Evolutionary conservation across 2,888 invertebrate genomes (phyloP).

Genomic region (Drosophila longiperda): DNA sequence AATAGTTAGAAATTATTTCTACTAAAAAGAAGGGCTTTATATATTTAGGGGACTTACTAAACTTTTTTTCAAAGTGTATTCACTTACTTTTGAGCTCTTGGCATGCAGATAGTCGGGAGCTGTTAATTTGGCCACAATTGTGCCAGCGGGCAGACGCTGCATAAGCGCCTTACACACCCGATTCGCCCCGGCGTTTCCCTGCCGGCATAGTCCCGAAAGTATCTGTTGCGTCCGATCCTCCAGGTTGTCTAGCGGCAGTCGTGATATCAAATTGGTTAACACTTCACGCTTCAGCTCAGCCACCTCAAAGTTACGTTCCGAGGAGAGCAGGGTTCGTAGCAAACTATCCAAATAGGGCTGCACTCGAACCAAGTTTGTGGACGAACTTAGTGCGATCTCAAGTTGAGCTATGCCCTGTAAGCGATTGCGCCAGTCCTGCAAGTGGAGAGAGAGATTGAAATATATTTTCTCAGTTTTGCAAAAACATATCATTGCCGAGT

Average conservation of each 20-base stretch:
- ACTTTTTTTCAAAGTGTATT: not conserved
- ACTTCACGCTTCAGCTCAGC: conserved; percentile 84
- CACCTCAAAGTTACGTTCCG: conserved; percentile 86
- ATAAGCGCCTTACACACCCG: conserved; percentile 85
- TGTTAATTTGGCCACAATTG: conserved; percentile 84
- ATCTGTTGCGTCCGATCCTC: conserved; percentile 84
- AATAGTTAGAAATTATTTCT: not conserved
- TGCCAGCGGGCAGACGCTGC: conserved; percentile 85
- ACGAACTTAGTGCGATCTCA: conserved; percentile 85
- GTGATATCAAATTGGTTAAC: conserved; percentile 83
- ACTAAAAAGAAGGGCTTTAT: not conserved
- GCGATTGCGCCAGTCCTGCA: conserved; percentile 84
- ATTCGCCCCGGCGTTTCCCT: conserved; percentile 84
- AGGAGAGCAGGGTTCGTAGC: conserved; percentile 88
- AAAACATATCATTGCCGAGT: conserved; percentile 42
- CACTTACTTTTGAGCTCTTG: conserved; percentile 84
- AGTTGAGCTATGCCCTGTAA: conserved; percentile 82
- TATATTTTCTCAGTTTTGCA: conserved; percentile 2
- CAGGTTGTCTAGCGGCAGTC: conserved; percentile 84
- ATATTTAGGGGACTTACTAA: not conserved
- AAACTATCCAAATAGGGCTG: conserved; percentile 88
- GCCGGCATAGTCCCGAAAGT: conserved; percentile 84
- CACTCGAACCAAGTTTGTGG: conserved; percentile 86
- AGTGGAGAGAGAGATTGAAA: conserved; percentile 7
- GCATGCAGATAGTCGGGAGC: conserved; percentile 85